Evolutionary conservation across 2,888 invertebrate genomes (phyloP).

Genomic region (Stratiomys singularior): DNA sequence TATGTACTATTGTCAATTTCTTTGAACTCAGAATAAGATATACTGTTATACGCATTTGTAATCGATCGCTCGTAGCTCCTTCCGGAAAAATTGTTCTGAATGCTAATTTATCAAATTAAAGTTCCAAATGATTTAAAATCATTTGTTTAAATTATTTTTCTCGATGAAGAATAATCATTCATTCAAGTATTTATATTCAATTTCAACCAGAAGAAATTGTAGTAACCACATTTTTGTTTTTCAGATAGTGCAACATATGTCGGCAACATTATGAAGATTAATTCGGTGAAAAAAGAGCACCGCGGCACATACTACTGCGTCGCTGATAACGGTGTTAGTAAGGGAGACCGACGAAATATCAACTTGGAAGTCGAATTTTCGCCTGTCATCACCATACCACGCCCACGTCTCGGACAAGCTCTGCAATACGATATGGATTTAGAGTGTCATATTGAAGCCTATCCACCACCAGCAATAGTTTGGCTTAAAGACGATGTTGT

Average conservation of each 20-base stretch:
- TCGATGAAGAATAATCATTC: too few species aligned
- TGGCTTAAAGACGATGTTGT: slow-evolving; percentile 89
- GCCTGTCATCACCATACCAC: slow-evolving; percentile 85
- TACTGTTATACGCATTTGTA: too few species aligned
- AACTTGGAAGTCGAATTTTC: slow-evolving; percentile 91
- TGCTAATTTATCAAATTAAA: too few species aligned
- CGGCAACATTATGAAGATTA: slow-evolving; percentile 82
- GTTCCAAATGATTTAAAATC: too few species aligned
- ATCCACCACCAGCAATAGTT: slow-evolving; percentile 90
- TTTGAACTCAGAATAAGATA: too few species aligned
- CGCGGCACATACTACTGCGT: slow-evolving; percentile 94
- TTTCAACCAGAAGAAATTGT: too few species aligned
- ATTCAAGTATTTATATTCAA: too few species aligned
- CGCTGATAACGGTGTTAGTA: slow-evolving; percentile 88
- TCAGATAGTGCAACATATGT: slow-evolving; percentile 69
- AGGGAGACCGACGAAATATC: slow-evolving; percentile 85
- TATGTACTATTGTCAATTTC: too few species aligned
- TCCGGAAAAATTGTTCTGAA: too few species aligned
- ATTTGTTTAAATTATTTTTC: too few species aligned
- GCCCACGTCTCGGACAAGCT: slow-evolving; percentile 85
- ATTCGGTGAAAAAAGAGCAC: slow-evolving; percentile 84
- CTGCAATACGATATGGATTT: slow-evolving; percentile 94
- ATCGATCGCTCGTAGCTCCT: too few species aligned
- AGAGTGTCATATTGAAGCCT: slow-evolving; percentile 94
- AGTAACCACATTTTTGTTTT: background rate